Base-by-base conservation (phyloP, 2,888 invertebrate species). In the Mellilla xanthometata region DNA sequence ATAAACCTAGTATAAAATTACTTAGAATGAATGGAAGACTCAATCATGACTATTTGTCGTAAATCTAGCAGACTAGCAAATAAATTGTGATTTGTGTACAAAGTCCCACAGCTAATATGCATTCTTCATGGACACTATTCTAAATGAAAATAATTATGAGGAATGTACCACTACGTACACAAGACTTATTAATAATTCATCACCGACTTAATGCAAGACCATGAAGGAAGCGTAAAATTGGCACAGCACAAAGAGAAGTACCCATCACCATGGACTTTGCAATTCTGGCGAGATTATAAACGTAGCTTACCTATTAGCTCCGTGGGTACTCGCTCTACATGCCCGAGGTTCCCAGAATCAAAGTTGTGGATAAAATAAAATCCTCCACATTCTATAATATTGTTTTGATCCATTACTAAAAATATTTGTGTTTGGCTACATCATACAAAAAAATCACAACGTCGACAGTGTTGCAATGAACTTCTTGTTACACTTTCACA, bases 311-410 rank as follows among this genome's bases (percentile, higher is more conserved):
- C 90, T 60, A 91, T 91, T 58, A 91, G 87, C 71, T 90, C 90
- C 72, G 87, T 89, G 31, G 92, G 89, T 44, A 94, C 93, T 67
- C 93, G 91, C 76, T 96, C 96, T 39, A 96, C 96, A 83, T 91
- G 93, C 40, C 94, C 94, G 62, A 97, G 91, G 88, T 97, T 97
- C 47, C 96, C 97, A 29, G 97, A 97, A 82, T 97, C 97, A 90
- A 97, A 97, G 78, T 95, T 94, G 63, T 96, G 95, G 62, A 94
- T 93, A 86, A 97, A 97, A 63, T 92, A 91, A 83, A 96, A 95
- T 63, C 94, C 94, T 64, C 93, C 94, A 75, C 94, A 93, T 68
- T 91, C 91, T 61, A 93, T 85, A 66, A 82, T 74, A 74, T 75
- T 85, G 73, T 76, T 85, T 64, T 77, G 78, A 80, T 85, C 89